Conservation (phyloP, 64 coral and sea anemone genomes). For the Dendrophyllia cribrosa region DNA sequence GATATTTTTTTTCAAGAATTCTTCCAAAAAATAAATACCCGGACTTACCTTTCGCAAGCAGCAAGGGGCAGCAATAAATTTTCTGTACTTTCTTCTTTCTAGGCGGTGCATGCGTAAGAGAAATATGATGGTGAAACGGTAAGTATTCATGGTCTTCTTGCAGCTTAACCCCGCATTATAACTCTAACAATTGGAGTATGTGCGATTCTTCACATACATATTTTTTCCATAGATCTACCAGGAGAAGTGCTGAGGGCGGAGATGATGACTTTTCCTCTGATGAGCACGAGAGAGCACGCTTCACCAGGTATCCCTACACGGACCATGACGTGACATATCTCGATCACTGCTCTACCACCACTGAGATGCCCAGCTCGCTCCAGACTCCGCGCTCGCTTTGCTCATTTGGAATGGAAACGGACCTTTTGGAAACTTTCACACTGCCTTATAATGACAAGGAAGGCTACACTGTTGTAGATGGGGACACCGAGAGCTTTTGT, state of each 20-base stretch:
- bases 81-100: not conserved
- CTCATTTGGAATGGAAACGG: slow-evolving; percentile 30
- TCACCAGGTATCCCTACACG: not conserved
- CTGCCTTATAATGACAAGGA: slow-evolving; percentile 8
- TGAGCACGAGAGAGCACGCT: not conserved
- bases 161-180: too few relatives aligned
- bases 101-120: not conserved
- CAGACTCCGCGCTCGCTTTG: not conserved
- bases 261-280: not conserved
- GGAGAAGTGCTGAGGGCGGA: not conserved
- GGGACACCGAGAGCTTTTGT: slow-evolving; percentile 22
- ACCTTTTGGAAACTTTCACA: slow-evolving; percentile 20
- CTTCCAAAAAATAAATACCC: too few relatives aligned
- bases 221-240: not conserved
- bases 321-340: not conserved
- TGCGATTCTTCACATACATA: too few relatives aligned
- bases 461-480: slow-evolving; percentile 10
- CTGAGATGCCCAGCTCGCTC: slow-evolving; percentile 46
- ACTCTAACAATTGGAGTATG: too few relatives aligned
- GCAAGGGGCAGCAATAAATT: not conserved
- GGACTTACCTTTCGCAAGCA: too few relatives aligned
- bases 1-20: too few relatives aligned
- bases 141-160: not conserved
- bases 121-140: not conserved
- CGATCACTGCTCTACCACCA: slow-evolving; percentile 21